These are phyloP conservation scores for Xylota segnis DNA, from an alignment of 2,888 invertebrate genomes.

Conservation along the genomic window DNA sequence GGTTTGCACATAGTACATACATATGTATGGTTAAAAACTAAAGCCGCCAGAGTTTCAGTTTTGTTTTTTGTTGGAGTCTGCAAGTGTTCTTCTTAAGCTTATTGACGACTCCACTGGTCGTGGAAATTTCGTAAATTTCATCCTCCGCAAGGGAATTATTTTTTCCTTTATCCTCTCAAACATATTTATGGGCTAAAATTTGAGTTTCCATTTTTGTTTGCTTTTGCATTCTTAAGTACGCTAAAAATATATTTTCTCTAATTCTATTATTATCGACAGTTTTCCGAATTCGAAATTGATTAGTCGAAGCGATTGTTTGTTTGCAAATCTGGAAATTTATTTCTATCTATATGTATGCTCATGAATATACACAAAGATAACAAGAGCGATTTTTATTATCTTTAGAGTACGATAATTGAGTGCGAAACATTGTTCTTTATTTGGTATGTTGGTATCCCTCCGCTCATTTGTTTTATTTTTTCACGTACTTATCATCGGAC, in stretches of 20 bases:
- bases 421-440: conserved; percentile 1
- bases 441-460: background rate
- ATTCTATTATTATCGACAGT: background rate
- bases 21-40: too few relatives aligned
- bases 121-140: too few relatives aligned
- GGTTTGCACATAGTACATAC: too few relatives aligned
- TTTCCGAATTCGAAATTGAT: background rate
- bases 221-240: too few relatives aligned
- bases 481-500: background rate
- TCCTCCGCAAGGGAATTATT: too few relatives aligned
- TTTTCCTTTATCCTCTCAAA: too few relatives aligned
- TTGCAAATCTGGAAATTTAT: background rate
- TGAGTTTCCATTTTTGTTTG: too few relatives aligned
- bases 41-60: too few relatives aligned
- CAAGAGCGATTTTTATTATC: background rate
- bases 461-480: conserved; percentile 11
- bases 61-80: too few relatives aligned
- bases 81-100: too few relatives aligned
- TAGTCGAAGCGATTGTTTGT: background rate
- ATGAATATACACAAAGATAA: background rate
- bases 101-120: too few relatives aligned
- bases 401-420: conserved; percentile 5
- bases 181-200: too few relatives aligned
- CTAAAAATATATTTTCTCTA: background rate
- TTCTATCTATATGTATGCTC: background rate